A percentile compares a stretch with the other conserved stretches of the same genome.
Evolutionary conservation across 2,113 vertebrate genomes (phyloP).

Genomic region (Pholis gunnellus): DNA sequence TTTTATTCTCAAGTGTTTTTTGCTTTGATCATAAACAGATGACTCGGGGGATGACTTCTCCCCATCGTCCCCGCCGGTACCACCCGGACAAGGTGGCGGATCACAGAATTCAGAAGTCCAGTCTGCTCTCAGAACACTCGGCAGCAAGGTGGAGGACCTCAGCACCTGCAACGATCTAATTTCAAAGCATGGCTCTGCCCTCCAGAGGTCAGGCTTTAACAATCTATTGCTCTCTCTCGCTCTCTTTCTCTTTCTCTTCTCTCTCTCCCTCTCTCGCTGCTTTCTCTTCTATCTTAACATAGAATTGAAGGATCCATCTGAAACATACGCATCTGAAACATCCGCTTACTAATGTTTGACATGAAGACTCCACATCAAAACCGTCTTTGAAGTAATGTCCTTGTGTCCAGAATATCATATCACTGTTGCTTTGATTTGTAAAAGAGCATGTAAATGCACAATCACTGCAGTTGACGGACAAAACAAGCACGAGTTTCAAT

Average conservation of each 20-base stretch:
- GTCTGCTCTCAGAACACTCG: constrained; percentile 90
- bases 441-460: not conserved
- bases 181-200: constrained; percentile 95
- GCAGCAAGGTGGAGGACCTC: constrained; percentile 97
- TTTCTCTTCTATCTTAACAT: not conserved
- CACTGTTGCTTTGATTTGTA: not conserved
- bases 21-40: constrained; percentile 78
- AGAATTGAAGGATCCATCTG: not conserved
- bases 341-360: not conserved
- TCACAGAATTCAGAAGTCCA: constrained; percentile 93
- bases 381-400: no score
- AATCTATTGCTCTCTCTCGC: not conserved
- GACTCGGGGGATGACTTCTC: constrained; percentile 93
- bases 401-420: not conserved
- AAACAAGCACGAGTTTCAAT: not conserved
- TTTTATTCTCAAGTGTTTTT: not conserved
- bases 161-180: constrained; percentile 98
- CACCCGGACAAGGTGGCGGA: constrained; percentile 69
- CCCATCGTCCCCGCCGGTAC: constrained; percentile 79
- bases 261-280: not conserved
- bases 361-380: not conserved
- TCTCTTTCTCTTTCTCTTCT: not conserved
- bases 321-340: not conserved
- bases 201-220: constrained; percentile 86
- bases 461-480: not conserved